Conservation (phyloP, 2,113 vertebrate genomes). For the Sisor rabdophorus region DNA sequence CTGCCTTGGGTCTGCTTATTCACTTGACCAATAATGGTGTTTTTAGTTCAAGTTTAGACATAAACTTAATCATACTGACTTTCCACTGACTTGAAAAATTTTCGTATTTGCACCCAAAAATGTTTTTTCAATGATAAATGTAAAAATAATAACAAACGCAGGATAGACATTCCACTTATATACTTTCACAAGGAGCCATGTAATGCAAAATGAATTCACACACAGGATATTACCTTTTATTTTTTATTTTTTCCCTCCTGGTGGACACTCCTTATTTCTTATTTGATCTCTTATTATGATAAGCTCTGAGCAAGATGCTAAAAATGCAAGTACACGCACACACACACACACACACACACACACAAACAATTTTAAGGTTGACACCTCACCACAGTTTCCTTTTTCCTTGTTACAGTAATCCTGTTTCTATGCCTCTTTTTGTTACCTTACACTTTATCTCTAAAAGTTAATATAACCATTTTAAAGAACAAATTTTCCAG, state of each 20-base stretch:
- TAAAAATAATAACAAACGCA: neutral
- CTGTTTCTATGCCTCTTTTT: too few relatives aligned
- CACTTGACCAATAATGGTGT: neutral
- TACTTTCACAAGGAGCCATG: neutral
- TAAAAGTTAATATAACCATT: too few relatives aligned
- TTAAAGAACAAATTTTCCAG: too few relatives aligned
- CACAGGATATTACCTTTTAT: neutral
- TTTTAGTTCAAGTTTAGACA: slow-evolving; percentile 23
- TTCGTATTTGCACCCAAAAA: neutral
- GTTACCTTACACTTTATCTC: too few relatives aligned
- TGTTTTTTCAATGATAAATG: neutral
- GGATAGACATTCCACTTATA: neutral
- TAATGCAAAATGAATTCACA: neutral
- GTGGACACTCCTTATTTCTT: neutral
- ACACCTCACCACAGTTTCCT: neutral
- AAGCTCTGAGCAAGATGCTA: neutral
- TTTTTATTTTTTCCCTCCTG: neutral
- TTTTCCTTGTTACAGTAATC: too few relatives aligned
- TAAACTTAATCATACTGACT: neutral
- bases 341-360: slow-evolving; percentile 1
- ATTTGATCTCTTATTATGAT: neutral
- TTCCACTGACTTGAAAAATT: neutral
- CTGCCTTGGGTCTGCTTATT: neutral
- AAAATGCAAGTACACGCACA: neutral
- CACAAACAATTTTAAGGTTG: neutral